phyloP scores from a whole-genome alignment of 1,140 invertebrate species.

The Oncopodura yosiiana region DNA sequence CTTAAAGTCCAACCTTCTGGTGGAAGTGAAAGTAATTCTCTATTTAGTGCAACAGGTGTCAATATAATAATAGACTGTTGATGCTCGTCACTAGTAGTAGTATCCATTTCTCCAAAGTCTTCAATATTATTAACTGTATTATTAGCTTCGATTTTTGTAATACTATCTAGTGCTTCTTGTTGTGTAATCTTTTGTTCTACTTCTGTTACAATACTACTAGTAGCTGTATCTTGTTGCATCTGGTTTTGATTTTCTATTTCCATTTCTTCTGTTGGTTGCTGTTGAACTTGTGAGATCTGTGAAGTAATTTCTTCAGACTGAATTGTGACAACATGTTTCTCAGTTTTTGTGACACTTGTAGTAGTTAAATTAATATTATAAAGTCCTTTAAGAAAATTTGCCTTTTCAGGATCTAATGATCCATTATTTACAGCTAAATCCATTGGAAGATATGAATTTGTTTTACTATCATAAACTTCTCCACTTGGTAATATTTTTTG shows the following conservation, averaged over 20 bases:
- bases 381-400: slow-evolving; percentile 67
- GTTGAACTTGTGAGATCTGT: neutral
- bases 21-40: slow-evolving; percentile 60
- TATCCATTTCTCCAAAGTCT: neutral
- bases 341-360: slow-evolving; percentile 69
- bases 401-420: slow-evolving; percentile 74
- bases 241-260: slow-evolving; percentile 41
- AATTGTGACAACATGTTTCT: slow-evolving; percentile 60
- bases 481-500: slow-evolving; percentile 76
- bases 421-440: slow-evolving; percentile 74
- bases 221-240: slow-evolving; percentile 60
- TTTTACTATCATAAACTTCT: slow-evolving; percentile 66
- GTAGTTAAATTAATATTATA: slow-evolving; percentile 74
- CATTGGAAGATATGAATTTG: slow-evolving; percentile 64
- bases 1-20: slow-evolving; percentile 66
- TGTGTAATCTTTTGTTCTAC: neutral
- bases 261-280: neutral
- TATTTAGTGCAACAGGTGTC: slow-evolving; percentile 37
- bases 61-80: neutral
- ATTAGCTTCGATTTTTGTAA: slow-evolving; percentile 47
- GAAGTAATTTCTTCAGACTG: slow-evolving; percentile 51
- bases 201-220: slow-evolving; percentile 40
- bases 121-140: neutral
- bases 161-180: slow-evolving; percentile 47
- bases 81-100: neutral